A percentile compares a stretch with the other conserved stretches of the same genome.
Evolutionary conservation across 2,797 vertebrate genomes (phyloP).

Genomic region (Rhynchotus rufescens): DNA sequence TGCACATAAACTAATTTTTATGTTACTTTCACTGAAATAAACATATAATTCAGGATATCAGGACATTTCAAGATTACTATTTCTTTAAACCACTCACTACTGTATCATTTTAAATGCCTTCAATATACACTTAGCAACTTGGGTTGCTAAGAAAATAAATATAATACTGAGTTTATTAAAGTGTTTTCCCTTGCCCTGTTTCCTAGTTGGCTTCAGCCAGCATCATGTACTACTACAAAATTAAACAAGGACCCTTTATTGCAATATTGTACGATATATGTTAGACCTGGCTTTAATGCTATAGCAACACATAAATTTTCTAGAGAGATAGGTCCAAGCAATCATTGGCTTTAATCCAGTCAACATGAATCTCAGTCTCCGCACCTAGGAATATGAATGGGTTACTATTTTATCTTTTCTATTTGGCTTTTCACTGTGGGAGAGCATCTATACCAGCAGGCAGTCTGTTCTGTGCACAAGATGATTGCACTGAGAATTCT

Average conservation of each 20-base stretch:
- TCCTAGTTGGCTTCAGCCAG: not conserved
- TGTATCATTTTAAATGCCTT: not conserved
- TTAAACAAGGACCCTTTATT: not conserved
- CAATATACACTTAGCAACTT: not conserved
- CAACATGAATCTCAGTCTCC: not conserved
- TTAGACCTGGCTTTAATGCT: not conserved
- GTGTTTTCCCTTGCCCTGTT: no score
- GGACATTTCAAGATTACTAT: not conserved
- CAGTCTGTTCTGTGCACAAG: not conserved
- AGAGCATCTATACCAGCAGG: not conserved
- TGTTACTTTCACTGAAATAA: not conserved
- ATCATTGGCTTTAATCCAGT: not conserved
- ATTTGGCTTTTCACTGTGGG: not conserved
- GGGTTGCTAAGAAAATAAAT: not conserved
- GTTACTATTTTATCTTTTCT: not conserved
- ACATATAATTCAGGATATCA: not conserved
- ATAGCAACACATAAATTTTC: not conserved
- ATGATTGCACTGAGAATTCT: not conserved
- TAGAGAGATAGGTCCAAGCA: not conserved
- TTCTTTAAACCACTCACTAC: not conserved
- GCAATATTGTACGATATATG: not conserved
- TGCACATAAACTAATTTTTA: not conserved
- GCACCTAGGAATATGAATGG: not conserved
- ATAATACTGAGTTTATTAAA: not conserved
- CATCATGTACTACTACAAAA: not conserved